Conservation (phyloP, 1,140 invertebrate species). For the Copidosoma floridanum region DNA sequence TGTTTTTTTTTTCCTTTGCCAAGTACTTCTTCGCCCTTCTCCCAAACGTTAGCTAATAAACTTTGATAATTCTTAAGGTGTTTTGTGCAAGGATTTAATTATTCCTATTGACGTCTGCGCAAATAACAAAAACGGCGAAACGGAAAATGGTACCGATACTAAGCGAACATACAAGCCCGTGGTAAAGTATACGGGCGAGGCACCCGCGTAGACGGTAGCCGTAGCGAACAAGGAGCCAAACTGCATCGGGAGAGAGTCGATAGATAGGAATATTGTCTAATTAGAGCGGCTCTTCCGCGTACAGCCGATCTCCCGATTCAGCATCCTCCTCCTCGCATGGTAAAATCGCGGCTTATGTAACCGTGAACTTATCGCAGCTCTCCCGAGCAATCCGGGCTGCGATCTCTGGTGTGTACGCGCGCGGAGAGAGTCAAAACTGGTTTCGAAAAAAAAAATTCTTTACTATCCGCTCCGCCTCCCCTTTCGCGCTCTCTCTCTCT, state of each 20-base stretch:
- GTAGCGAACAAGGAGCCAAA: not conserved
- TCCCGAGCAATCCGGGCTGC: conserved; percentile 13
- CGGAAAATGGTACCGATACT: no score
- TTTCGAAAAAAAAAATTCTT: conserved; percentile 29
- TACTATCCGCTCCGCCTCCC: conserved; percentile 24
- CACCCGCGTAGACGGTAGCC: no score
- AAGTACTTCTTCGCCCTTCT: no score
- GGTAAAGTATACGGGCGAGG: no score
- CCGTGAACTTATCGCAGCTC: conserved; percentile 20
- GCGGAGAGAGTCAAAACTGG: conserved; percentile 20
- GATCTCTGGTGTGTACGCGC: conserved; percentile 3
- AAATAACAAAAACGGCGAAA: no score
- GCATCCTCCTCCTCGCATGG: not conserved
- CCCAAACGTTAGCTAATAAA: no score
- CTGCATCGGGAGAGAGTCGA: no score
- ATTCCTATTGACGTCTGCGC: no score
- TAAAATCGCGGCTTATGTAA: conserved; percentile 24
- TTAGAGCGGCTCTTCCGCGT: conserved; percentile 15
- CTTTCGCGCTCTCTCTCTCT: conserved; percentile 7
- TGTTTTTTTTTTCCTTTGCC: no score
- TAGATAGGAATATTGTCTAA: conserved; percentile 15
- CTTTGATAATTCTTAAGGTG: no score
- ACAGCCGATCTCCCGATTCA: not conserved
- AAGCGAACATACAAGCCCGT: no score
- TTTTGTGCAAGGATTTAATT: no score